Percentiles rank a stretch among this genome's conserved stretches.
phyloP scores from a whole-genome alignment of 2,797 vertebrate species.

The Pantherophis alleghaniensis region DNA sequence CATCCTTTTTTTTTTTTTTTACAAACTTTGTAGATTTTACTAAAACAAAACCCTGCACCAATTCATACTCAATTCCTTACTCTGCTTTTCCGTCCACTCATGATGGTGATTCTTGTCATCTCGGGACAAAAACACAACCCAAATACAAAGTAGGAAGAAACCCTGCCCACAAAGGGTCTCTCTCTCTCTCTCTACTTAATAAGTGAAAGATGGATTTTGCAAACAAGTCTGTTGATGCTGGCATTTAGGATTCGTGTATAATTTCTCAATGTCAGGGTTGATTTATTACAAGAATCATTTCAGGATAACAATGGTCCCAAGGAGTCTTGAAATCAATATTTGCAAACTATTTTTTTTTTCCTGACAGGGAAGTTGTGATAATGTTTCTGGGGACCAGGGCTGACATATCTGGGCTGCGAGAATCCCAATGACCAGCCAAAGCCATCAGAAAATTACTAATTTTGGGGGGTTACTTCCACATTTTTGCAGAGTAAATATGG shows the following conservation, averaged over 20 bases:
- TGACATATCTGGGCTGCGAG: neutral
- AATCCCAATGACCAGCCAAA: neutral
- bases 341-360: neutral
- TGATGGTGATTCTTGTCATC: neutral
- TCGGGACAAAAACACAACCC: neutral
- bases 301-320: neutral
- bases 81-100: neutral
- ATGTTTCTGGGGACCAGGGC: neutral
- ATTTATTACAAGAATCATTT: neutral
- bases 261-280: neutral
- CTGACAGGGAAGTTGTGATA: neutral
- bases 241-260: neutral
- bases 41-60: neutral
- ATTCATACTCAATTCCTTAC: neutral
- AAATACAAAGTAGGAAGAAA: neutral
- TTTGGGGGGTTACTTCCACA: neutral
- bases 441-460: neutral
- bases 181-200: neutral
- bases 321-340: neutral
- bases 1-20: no score
- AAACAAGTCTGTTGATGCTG: neutral
- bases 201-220: neutral
- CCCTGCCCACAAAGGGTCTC: neutral
- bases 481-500: neutral
- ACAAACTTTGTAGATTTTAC: neutral